Evolutionary conservation across 1,140 invertebrate species (phyloP).

Genomic region (Lethrus apterus): DNA sequence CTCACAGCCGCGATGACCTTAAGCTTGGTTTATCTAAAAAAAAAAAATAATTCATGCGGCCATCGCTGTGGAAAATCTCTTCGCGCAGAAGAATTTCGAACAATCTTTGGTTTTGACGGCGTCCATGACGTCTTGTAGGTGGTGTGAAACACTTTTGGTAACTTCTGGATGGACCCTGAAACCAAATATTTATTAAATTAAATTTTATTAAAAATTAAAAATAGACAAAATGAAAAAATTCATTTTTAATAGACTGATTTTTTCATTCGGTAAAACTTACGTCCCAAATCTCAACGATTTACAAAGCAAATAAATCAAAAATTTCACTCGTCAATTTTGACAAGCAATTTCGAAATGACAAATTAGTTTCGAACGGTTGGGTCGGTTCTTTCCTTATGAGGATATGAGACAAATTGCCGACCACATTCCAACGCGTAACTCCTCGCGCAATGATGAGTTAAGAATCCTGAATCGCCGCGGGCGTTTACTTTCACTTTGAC

Average conservation of each 20-base stretch:
- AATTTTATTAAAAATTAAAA: slow-evolving; percentile 14
- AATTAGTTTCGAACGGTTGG: too few relatives aligned
- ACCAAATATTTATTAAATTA: slow-evolving; percentile 26
- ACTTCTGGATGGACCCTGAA: slow-evolving; percentile 49
- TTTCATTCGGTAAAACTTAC: too few relatives aligned
- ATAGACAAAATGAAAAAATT: slow-evolving; percentile 1
- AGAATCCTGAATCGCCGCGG: slow-evolving; percentile 17
- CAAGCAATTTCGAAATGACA: too few relatives aligned
- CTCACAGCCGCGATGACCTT: too few relatives aligned
- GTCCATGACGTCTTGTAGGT: slow-evolving; percentile 54
- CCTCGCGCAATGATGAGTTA: slow-evolving; percentile 1
- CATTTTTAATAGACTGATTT: too few relatives aligned
- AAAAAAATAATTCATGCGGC: background rate
- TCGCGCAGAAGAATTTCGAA: slow-evolving; percentile 45
- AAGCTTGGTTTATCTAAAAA: too few relatives aligned
- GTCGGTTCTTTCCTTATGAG: too few relatives aligned
- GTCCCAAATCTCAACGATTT: too few relatives aligned
- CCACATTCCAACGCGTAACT: too few relatives aligned
- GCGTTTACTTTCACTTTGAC: slow-evolving; percentile 22
- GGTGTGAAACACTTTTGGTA: slow-evolving; percentile 44
- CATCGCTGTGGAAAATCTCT: background rate
- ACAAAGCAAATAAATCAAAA: too few relatives aligned
- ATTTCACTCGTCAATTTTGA: too few relatives aligned
- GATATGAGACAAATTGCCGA: too few relatives aligned
- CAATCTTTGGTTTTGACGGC: slow-evolving; percentile 51